Base-by-base conservation (phyloP, 2,113 vertebrate genomes). In the Corythaeola cristata region DNA sequence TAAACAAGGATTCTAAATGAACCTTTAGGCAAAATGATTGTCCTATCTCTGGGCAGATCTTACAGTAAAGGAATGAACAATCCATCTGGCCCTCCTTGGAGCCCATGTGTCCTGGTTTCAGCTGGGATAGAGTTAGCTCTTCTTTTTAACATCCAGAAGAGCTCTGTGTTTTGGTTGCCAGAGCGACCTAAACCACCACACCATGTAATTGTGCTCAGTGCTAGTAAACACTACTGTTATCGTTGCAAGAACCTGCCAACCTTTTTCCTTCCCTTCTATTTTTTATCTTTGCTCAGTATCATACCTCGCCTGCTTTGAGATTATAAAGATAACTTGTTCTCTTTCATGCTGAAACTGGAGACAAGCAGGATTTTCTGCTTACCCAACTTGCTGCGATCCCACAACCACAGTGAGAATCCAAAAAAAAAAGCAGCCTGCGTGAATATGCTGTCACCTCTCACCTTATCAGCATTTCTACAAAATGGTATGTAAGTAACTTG, bases 331-430 rank as follows among this genome's bases (percentile, higher is more conserved):
- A 60, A 3, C 3, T 72, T 39, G 3, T 58, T 64, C 24, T 85
- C 20, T 85, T 91, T 62, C 50, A 55, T 15, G 52, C 27, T 88
- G 24, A 78, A 44, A 11, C 69, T 72, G 52, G 27, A 92, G 28
- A 28, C 27, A 73, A 88, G 67, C 32, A 67, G 71, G 21, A 60
- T 64, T 88, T 82, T 88, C 63, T 90, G 59, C 44, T 88, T 62
- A 69, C 55, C 20, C 44, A 76, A 10, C 35, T 37, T 73, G 58
- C 21, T 8, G 9, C 19, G 49, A 74, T 20, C 23, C 13, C 55
- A 85, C 41, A 62, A 35, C 17, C n/a, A 63, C 0, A 0, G 44
- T 52, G 5, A 85, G 15, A 64, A 71, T 62, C 4, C 2, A 55
- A 8, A 8, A 66, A 15, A 45, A 47, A 28, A 15, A 59, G 19